Evolutionary conservation across 1,140 invertebrate genomes (phyloP).

Genomic region (Drosophila pandora): DNA sequence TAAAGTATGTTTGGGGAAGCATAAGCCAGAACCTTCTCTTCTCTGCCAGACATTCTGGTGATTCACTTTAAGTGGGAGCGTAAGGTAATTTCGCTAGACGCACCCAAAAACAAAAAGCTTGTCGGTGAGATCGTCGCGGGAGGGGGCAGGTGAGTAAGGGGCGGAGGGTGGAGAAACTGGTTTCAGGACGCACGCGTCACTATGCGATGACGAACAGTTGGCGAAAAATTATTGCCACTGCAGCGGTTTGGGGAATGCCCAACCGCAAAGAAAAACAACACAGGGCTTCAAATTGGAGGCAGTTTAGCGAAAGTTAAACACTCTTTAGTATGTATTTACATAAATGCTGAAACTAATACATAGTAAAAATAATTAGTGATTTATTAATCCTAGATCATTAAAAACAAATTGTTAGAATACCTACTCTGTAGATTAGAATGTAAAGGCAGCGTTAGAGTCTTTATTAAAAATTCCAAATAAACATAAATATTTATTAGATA

Average conservation of each 20-base stretch:
- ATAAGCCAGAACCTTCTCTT: constrained; percentile 42
- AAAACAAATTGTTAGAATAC: no score
- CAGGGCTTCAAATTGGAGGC: neutral
- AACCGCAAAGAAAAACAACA: constrained; percentile 67
- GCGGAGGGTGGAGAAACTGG: constrained; percentile 37
- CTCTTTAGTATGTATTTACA: constrained; percentile 7
- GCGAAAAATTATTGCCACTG: constrained; percentile 44
- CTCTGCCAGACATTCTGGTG: constrained; percentile 30
- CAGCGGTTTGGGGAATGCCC: constrained; percentile 62
- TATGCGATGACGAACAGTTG: constrained; percentile 58
- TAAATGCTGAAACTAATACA: neutral
- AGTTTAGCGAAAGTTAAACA: constrained; percentile 21
- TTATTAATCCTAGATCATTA: no score
- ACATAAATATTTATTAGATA: no score
- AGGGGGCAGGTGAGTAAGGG: neutral
- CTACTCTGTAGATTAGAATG: no score
- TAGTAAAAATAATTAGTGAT: no score
- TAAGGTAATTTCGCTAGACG: constrained; percentile 11
- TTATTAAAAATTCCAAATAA: no score
- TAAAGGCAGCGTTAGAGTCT: no score
- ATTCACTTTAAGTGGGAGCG: constrained; percentile 32
- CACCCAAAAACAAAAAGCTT: constrained; percentile 28
- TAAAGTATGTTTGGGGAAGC: constrained; percentile 51
- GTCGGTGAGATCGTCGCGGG: constrained; percentile 1
- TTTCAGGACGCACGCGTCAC: constrained; percentile 43